A percentile compares a stretch with the other conserved stretches of the same genome.
phyloP scores from a whole-genome alignment of 2,888 invertebrate species.

The Cinara cedri region DNA sequence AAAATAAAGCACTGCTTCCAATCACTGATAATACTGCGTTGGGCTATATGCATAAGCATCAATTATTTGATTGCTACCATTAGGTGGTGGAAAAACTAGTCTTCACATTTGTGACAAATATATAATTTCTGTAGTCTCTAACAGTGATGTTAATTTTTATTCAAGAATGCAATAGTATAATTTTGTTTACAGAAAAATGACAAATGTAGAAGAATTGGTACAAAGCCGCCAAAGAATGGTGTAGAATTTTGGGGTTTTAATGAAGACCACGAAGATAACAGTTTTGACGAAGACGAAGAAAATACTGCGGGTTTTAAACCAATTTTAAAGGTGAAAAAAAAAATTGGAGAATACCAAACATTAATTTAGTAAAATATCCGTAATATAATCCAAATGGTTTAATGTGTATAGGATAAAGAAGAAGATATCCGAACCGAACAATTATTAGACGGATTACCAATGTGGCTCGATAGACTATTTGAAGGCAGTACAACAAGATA shows the following conservation, averaged over 20 bases:
- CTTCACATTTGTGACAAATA: not conserved
- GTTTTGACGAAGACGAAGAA: slow-evolving; percentile 52
- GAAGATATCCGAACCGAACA: slow-evolving; percentile 70
- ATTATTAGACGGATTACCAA: slow-evolving; percentile 87
- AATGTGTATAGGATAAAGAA: slow-evolving; percentile 53
- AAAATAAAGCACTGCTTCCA: no score
- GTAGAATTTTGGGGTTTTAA: slow-evolving; percentile 53
- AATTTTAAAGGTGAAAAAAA: slow-evolving; percentile 30
- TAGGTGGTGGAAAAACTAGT: not conserved
- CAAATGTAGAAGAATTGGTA: slow-evolving; percentile 42
- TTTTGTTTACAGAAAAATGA: slow-evolving; percentile 65
- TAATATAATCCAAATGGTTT: not conserved
- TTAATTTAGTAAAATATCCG: not conserved
- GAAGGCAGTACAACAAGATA: slow-evolving; percentile 96
- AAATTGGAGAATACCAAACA: not conserved
- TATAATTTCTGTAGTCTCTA: no score
- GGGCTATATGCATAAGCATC: no score
- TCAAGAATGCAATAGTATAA: no score
- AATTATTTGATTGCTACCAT: no score
- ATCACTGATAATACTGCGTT: no score
- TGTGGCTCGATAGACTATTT: slow-evolving; percentile 96
- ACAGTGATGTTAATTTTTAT: no score
- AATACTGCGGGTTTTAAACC: slow-evolving; percentile 50
- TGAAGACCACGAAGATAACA: slow-evolving; percentile 20
- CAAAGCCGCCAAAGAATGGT: slow-evolving; percentile 21